A percentile compares a stretch with the other conserved stretches of the same genome.
Conservation (phyloP, 2,113 vertebrate species). For the Psephotus haematonotus region DNA sequence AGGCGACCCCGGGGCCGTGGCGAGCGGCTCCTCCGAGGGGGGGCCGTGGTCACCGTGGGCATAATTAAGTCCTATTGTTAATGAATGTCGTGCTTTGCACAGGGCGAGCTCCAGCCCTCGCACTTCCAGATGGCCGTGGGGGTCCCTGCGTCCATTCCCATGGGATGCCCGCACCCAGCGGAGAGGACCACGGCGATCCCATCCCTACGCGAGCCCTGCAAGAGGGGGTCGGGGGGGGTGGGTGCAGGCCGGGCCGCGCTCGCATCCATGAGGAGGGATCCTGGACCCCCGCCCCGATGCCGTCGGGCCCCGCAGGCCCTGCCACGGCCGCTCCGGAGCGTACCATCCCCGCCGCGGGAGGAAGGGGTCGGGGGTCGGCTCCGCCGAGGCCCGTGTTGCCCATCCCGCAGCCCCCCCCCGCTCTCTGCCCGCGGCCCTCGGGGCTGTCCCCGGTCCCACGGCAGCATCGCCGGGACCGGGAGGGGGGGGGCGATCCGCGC, state of each 20-base stretch:
- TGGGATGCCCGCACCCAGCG: neutral
- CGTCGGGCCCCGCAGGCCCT: neutral
- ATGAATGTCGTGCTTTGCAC: neutral
- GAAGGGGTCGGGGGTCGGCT: rapidly evolving
- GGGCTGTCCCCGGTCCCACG: no score
- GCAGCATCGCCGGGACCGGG: neutral
- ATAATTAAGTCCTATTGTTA: neutral
- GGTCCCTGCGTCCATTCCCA: no score
- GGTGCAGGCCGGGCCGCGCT: no score
- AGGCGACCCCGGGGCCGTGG: neutral
- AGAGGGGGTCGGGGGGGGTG: no score
- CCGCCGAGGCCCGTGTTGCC: no score
- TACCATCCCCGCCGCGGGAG: neutral
- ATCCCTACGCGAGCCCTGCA: neutral
- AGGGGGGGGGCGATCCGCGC: no score
- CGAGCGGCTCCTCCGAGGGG: neutral
- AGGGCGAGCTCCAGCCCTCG: neutral
- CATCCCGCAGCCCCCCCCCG: no score
- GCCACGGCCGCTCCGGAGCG: neutral
- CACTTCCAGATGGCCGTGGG: rapidly evolving
- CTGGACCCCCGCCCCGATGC: no score
- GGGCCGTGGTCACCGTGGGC: neutral
- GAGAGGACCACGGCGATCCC: neutral
- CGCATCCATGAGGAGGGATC: no score
- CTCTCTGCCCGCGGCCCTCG: neutral